phyloP scores from a whole-genome alignment of 2,113 vertebrate species.

The Bagarius yarrelli region DNA sequence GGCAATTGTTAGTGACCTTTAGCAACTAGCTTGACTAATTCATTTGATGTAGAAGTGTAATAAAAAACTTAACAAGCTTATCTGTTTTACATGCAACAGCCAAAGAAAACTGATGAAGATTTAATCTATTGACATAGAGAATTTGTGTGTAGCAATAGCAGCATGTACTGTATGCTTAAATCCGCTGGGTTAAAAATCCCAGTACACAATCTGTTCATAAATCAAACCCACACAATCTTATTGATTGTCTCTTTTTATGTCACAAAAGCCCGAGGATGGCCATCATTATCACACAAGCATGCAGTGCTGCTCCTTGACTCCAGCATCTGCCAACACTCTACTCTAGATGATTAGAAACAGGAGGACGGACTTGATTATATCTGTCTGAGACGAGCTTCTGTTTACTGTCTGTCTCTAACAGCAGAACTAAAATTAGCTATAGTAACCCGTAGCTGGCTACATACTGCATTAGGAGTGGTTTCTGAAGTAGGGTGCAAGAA shows the following conservation, averaged over 20 bases:
- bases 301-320: slow-evolving; percentile 48
- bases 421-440: slow-evolving; percentile 29
- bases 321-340: slow-evolving; percentile 55
- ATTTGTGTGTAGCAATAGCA: background rate
- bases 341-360: slow-evolving; percentile 58
- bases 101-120: background rate
- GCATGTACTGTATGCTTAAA: background rate
- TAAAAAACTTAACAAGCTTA: background rate
- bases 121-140: background rate
- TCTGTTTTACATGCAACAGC: background rate
- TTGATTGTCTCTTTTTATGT: slow-evolving; percentile 58
- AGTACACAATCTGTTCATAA: background rate
- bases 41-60: background rate
- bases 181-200: slow-evolving; percentile 20
- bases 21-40: background rate
- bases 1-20: background rate
- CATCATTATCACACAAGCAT: slow-evolving; percentile 61
- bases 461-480: background rate
- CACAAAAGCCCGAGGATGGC: slow-evolving; percentile 32
- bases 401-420: slow-evolving; percentile 24
- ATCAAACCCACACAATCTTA: slow-evolving; percentile 33
- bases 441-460: slow-evolving; percentile 10
- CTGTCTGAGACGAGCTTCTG: slow-evolving; percentile 26
- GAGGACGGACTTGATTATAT: slow-evolving; percentile 46
- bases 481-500: background rate